These are phyloP conservation scores for Troides helena DNA, from an alignment of 2,888 invertebrate genomes.

Conservation along the genomic window DNA sequence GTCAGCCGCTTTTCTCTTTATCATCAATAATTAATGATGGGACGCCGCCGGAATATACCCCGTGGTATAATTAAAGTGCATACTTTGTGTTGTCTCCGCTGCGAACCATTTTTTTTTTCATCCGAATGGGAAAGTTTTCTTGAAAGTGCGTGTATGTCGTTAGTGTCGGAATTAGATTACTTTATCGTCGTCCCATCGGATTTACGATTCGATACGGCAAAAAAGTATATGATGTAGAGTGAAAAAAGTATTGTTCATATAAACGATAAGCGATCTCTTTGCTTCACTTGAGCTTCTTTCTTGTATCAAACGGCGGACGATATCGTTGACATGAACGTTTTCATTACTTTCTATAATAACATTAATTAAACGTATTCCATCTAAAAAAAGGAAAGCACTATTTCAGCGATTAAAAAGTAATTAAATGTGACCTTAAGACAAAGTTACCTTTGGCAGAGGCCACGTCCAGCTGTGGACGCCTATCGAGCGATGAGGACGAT, in stretches of 20 bases:
- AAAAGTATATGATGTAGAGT: not conserved
- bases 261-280: conserved; percentile 1
- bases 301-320: not conserved
- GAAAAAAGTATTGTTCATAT: not conserved
- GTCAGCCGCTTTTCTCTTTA: conserved; percentile 44
- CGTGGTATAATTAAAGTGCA: conserved; percentile 41
- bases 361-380: not conserved
- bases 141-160: conserved; percentile 17
- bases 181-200: conserved; percentile 9
- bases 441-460: no score
- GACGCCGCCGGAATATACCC: conserved; percentile 34
- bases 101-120: conserved; percentile 24
- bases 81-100: conserved; percentile 36
- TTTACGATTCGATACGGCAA: conserved; percentile 17
- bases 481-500: no score
- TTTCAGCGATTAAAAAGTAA: not conserved
- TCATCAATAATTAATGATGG: conserved; percentile 64
- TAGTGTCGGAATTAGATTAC: conserved; percentile 25
- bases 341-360: not conserved
- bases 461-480: no score
- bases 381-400: no score
- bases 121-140: conserved; percentile 29
- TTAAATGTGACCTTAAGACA: not conserved
- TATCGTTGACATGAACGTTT: not conserved
- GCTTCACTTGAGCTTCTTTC: not conserved